These are phyloP conservation scores for Chionodraco myersi DNA, from an alignment of 2,113 vertebrate genomes.

Conservation along the genomic window DNA sequence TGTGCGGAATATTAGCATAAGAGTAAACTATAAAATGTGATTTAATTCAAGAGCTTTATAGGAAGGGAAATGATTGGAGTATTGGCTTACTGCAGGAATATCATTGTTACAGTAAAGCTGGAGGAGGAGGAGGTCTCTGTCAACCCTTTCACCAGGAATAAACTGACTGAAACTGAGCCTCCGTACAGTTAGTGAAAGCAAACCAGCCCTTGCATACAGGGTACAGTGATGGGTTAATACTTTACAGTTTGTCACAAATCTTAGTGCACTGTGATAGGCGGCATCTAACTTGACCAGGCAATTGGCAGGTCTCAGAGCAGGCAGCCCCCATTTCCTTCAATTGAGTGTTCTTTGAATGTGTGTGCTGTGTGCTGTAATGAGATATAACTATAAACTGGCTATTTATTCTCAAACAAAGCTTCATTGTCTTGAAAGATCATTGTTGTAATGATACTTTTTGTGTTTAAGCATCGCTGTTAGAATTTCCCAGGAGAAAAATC, in stretches of 20 bases:
- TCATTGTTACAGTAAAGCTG: constrained; percentile 52
- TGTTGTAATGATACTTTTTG: background rate
- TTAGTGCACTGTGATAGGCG: too few relatives aligned
- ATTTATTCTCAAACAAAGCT: too few relatives aligned
- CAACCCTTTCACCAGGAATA: constrained; percentile 38
- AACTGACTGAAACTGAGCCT: background rate
- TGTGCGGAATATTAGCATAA: constrained; percentile 59
- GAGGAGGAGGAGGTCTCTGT: constrained; percentile 31
- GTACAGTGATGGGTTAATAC: too few relatives aligned
- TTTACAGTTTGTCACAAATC: too few relatives aligned
- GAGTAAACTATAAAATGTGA: constrained; percentile 68
- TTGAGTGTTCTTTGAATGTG: background rate
- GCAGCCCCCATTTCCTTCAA: background rate
- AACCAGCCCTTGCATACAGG: too few relatives aligned
- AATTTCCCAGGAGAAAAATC: constrained; percentile 5
- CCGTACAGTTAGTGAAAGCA: too few relatives aligned
- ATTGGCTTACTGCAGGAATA: constrained; percentile 64
- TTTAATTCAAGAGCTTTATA: constrained; percentile 74
- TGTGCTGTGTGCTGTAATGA: background rate
- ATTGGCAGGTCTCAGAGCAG: background rate
- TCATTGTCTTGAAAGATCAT: background rate
- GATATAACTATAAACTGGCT: background rate
- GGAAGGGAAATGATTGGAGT: constrained; percentile 56
- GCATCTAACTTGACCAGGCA: too few relatives aligned
- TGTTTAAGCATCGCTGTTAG: background rate